These are phyloP conservation scores for Tachina grossa DNA, from an alignment of 2,888 invertebrate genomes.

Conservation along the genomic window DNA sequence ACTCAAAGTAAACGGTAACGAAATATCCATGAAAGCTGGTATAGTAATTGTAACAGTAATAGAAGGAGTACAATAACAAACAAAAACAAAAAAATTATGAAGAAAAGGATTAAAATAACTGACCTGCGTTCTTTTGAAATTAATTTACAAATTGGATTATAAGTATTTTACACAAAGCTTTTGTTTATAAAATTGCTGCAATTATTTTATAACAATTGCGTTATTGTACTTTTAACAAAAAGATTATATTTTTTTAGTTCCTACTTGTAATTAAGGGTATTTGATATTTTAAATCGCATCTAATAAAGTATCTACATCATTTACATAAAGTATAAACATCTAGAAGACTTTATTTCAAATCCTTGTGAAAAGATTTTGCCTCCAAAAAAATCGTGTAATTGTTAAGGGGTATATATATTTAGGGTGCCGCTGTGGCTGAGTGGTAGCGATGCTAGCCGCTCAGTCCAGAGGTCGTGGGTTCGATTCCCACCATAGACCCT, in stretches of 20 bases:
- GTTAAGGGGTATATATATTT: no score
- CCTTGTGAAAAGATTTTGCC: no score
- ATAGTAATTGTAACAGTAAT: constrained; percentile 8
- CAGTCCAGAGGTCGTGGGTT: no score
- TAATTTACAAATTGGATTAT: constrained; percentile 41
- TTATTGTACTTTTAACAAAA: not conserved
- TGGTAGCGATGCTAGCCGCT: no score
- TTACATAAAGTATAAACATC: no score
- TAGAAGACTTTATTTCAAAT: no score
- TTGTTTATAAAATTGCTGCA: not conserved
- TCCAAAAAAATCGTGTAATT: no score
- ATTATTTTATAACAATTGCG: not conserved
- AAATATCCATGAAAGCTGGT: constrained; percentile 29
- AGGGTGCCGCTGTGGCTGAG: no score
- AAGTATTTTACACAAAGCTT: not conserved
- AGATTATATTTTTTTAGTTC: not conserved
- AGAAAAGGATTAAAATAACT: constrained; percentile 35
- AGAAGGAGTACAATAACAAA: not conserved
- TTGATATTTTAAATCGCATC: not conserved
- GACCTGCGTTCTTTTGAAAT: constrained; percentile 41
- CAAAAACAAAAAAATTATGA: constrained; percentile 13
- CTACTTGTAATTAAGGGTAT: not conserved
- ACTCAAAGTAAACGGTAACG: constrained; percentile 39
- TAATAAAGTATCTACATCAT: no score
- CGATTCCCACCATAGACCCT: no score